Conservation (phyloP, 2,797 vertebrate species). For the Mormyrus proboscirostris region DNA sequence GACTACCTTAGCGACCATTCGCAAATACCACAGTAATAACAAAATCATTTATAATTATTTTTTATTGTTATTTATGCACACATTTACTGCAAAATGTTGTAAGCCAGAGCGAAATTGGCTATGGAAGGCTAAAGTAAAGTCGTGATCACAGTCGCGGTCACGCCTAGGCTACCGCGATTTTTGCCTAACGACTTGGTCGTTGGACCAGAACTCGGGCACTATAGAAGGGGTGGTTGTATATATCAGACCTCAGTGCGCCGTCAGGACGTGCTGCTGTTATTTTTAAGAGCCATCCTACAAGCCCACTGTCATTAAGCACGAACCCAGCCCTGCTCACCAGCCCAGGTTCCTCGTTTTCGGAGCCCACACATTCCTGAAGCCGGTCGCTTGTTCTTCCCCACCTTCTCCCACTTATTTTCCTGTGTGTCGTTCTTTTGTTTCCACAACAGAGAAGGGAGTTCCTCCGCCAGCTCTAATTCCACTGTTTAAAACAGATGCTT, state of each 20-base stretch:
- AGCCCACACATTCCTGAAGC: background rate
- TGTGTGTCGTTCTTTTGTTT: background rate
- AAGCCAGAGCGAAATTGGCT: background rate
- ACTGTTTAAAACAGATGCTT: constrained; percentile 15
- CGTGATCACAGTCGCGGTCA: background rate
- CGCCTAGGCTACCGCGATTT: background rate
- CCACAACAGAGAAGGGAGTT: constrained; percentile 4
- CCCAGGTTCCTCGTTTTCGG: background rate
- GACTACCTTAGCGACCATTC: background rate
- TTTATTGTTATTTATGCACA: background rate
- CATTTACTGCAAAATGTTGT: background rate
- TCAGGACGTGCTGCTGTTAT: background rate
- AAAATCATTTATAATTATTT: background rate
- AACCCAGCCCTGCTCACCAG: background rate
- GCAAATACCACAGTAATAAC: background rate
- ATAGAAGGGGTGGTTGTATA: background rate
- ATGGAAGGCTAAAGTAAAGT: background rate
- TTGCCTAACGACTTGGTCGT: background rate
- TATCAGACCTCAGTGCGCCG: background rate
- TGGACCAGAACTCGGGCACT: background rate
- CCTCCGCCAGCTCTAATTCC: background rate
- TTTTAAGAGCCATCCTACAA: background rate
- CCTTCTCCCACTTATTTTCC: background rate
- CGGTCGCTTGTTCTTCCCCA: background rate
- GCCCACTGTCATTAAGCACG: background rate